These are phyloP conservation scores for Abramis brama DNA, from an alignment of 2,113 vertebrate genomes.

Conservation along the genomic window DNA sequence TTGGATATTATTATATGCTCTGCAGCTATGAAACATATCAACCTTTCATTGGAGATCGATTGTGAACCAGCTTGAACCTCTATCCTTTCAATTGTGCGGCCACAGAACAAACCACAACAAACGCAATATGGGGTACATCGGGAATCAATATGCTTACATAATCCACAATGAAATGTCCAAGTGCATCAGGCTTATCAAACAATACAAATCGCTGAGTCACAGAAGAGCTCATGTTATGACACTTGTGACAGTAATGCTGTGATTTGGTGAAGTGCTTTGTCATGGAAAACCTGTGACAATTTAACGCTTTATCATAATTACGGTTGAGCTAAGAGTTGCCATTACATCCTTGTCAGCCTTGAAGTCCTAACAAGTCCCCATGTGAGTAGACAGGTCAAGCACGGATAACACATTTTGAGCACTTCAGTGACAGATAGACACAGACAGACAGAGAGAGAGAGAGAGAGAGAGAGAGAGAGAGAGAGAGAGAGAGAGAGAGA, in stretches of 20 bases:
- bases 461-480: constrained; percentile 16
- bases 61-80: neutral
- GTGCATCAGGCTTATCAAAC: constrained; percentile 5
- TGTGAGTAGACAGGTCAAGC: constrained; percentile 65
- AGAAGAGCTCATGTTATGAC: neutral
- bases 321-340: neutral
- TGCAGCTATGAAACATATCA: neutral
- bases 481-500: constrained; percentile 6
- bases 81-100: neutral
- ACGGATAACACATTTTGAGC: constrained; percentile 42
- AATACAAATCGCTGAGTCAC: neutral
- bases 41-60: neutral
- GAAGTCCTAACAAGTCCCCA: constrained; percentile 35
- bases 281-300: constrained; percentile 4
- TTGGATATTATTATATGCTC: neutral
- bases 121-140: neutral
- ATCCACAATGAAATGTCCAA: neutral
- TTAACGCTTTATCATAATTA: neutral
- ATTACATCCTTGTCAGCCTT: neutral
- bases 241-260: neutral
- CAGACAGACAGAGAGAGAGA: constrained; percentile 27
- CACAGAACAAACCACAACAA: constrained; percentile 21
- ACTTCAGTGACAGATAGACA: constrained; percentile 40
- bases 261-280: neutral
- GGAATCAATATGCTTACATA: constrained; percentile 28